Base-by-base conservation (phyloP, 2,113 vertebrate species). In the Suricata suricatta region DNA sequence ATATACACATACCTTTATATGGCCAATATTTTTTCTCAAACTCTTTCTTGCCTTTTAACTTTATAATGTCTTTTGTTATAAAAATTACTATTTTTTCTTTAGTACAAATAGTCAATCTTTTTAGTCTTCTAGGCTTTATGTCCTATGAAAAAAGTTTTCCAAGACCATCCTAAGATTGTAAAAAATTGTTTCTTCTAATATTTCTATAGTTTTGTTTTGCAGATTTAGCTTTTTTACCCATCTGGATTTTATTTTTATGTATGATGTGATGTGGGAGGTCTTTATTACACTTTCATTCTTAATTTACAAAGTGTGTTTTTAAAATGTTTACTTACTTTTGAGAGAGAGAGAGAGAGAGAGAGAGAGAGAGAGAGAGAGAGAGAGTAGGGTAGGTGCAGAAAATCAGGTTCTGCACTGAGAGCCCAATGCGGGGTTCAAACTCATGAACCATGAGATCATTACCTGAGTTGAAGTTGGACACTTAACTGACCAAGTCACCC, bases 11-110 rank as follows among this genome's bases (percentile, higher is more conserved):
- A 85, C 54, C 12, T 91, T 50, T 69, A 81, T 83, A 66, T 27
- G 21, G 38, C 69, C 77, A 95, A 79, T 90, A 79, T 91, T 85
- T 90, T 90, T 47, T 77, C n/a, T 95, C 52, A 85, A 38, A 60
- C 41, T 66, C n/a, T 89, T 89, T 93, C 68, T 84, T 84, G 80
- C 23, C 69, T 90, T 85, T 85, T 31, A 95, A 71, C 33, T 79
- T 95, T 85, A 84, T 83, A 44, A 66, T 84, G 47, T 95, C 88
- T 84, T 95, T 83, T 76, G 35, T 77, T 77, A 95, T 5, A 68
- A 25, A 90, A 95, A 84, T 63, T 63, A 88, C 10, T 72, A 50
- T 25, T 80, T 90, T 84, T 84, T 86, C 33, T 74, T 76, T 90
- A 90, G 60, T 44, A 84, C 74, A 77, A 76, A 76, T 44, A 83